A percentile compares a stretch with the other conserved stretches of the same genome.
Evolutionary conservation across 2,113 vertebrate species (phyloP).

Genomic region (Periophthalmodon schlosseri): DNA sequence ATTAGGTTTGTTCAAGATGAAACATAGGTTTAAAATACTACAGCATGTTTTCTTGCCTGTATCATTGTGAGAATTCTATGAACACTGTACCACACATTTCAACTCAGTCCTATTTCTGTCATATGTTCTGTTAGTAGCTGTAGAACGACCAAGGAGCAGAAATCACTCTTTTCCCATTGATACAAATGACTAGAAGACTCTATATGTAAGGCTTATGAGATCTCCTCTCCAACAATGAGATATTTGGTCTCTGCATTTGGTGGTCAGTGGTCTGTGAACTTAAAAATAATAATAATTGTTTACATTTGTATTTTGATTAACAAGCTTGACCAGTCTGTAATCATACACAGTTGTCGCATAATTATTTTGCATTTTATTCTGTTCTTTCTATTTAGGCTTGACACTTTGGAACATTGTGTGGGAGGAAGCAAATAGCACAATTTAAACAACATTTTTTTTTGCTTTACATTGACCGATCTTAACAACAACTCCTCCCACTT

Average conservation of each 20-base stretch:
- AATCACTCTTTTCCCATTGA: not conserved
- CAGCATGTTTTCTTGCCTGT: not conserved
- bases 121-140: not conserved
- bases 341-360: not conserved
- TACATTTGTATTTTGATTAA: too few species aligned
- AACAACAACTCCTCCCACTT: slow-evolving; percentile 28
- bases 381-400: not conserved
- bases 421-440: not conserved
- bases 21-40: slow-evolving; percentile 8
- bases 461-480: not conserved
- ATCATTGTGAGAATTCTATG: not conserved
- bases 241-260: too few species aligned
- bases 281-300: too few species aligned
- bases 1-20: slow-evolving; percentile 30
- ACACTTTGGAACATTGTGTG: too few species aligned
- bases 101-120: not conserved
- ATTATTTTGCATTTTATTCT: not conserved
- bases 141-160: not conserved
- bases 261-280: too few species aligned
- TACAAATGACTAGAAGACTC: not conserved
- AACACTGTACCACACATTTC: not conserved
- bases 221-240: too few species aligned
- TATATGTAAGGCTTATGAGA: not conserved
- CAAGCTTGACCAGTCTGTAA: too few species aligned
- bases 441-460: too few species aligned